Evolutionary conservation across 2,888 invertebrate genomes (phyloP), one percentile per base, ranked within the genome.

Genomic region (Drosophila atripex): DNA sequence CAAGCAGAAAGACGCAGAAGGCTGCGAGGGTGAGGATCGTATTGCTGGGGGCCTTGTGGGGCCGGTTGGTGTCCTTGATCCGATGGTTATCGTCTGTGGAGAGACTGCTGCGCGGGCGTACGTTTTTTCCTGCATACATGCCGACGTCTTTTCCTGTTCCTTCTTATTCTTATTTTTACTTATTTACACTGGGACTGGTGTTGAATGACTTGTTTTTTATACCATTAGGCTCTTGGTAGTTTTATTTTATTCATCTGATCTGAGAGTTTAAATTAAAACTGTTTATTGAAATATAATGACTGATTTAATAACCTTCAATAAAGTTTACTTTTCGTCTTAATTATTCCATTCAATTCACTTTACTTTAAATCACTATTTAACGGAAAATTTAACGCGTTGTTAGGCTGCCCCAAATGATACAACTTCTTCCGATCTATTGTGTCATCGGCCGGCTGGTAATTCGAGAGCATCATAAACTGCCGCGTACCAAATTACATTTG

Each of bases 1-100:
- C 89, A 52, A 91, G 61, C 12, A 91, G 77, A 72, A 92, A 91
- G 51, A 91, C 79, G 74, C 91, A 90, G 66, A 91, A 89, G 23
- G 90, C 91, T 25, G 89, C 80, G 55, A 92, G 80, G 11, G 91
- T 90, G 38, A 91, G 82, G 14, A 91, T 77, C 18, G 90, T 83
- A 54, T 88, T 90, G 45, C 89, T 89, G 1, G 84, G 80, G 32
- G 83, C 75, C 57, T 84, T 87, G 25, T 79, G 70, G 0, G 54
- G 61, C 46, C 78, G 69, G 45, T 75, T 76, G 47, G 80, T 66
- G 59, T 89, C 88, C 76, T 90, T 90, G 25, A 85, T 82, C 43
- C 90, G 89, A 71, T 90, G 90, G 65, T 91, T 90, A 58, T 91
- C 91, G 65, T 90, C 91, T 66, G 90, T 89, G 45, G 91, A 91